These are phyloP conservation scores for Priocnemis perturbator DNA, from an alignment of 2,888 invertebrate species.

Conservation along the genomic window DNA sequence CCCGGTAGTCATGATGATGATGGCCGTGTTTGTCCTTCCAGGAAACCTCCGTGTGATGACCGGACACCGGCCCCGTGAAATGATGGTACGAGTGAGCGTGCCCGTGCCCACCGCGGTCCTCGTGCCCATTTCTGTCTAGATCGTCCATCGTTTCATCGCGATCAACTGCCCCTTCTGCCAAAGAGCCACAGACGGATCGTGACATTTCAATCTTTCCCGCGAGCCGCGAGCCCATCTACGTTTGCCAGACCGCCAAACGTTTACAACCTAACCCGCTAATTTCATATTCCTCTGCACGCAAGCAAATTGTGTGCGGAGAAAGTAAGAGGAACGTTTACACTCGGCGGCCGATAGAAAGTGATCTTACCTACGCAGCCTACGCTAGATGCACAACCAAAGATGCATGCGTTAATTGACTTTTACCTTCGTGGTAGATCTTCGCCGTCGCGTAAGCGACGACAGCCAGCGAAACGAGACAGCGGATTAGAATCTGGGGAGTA, in stretches of 20 bases:
- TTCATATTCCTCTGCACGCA: neutral
- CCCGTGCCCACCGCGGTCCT: slow-evolving; percentile 22
- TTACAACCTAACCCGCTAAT: too few species aligned
- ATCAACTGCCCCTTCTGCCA: slow-evolving; percentile 7
- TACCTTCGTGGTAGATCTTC: slow-evolving; percentile 33
- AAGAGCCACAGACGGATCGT: too few species aligned
- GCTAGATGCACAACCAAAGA: too few species aligned
- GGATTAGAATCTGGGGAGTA: slow-evolving; percentile 5
- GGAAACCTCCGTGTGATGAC: slow-evolving; percentile 53
- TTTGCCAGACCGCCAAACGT: too few species aligned
- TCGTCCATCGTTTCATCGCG: slow-evolving; percentile 13
- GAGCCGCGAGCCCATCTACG: too few species aligned
- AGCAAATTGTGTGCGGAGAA: neutral
- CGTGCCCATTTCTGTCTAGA: slow-evolving; percentile 17
- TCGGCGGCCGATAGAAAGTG: too few species aligned
- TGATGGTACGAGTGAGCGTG: slow-evolving; percentile 53
- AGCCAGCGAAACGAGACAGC: neutral
- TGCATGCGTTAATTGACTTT: too few species aligned
- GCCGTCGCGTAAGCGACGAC: neutral
- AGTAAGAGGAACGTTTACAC: too few species aligned
- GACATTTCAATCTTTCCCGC: too few species aligned
- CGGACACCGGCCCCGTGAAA: slow-evolving; percentile 46
- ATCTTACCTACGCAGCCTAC: too few species aligned
- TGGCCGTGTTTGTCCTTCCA: slow-evolving; percentile 63
- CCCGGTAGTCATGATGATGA: slow-evolving; percentile 57